These are phyloP conservation scores for Drosophila leonis DNA, from an alignment of 2,888 invertebrate species.

Conservation along the genomic window DNA sequence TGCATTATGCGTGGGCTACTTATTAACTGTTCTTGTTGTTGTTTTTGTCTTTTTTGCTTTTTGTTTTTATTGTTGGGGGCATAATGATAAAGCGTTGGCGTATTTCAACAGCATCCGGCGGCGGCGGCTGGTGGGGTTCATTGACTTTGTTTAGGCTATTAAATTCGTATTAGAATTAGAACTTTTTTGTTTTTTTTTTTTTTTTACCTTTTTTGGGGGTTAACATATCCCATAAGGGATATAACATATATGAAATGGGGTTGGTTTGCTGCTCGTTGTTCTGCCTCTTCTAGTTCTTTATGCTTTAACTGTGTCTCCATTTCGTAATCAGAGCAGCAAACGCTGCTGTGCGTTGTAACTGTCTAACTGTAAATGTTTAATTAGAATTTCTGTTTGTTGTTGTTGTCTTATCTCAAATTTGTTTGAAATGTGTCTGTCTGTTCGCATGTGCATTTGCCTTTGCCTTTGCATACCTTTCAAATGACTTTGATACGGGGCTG, in stretches of 20 bases:
- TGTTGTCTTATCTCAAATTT: constrained; percentile 61
- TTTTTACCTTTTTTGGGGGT: constrained; percentile 55
- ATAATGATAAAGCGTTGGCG: constrained; percentile 46
- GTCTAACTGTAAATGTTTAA: constrained; percentile 57
- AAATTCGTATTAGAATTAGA: constrained; percentile 30
- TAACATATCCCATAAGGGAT: constrained; percentile 22
- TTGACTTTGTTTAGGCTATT: constrained; percentile 44
- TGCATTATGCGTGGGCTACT: constrained; percentile 54
- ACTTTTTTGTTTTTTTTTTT: constrained; percentile 6
- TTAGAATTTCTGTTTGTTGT: constrained; percentile 45
- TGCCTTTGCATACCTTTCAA: constrained; percentile 67
- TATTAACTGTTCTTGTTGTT: constrained; percentile 35
- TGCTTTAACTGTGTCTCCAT: constrained; percentile 43
- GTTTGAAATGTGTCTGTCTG: constrained; percentile 38
- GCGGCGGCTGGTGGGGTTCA: constrained; percentile 40
- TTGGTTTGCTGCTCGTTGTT: constrained; percentile 29
- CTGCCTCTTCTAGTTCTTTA: constrained; percentile 9
- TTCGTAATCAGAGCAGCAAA: constrained; percentile 66
- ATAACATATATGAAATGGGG: constrained; percentile 40
- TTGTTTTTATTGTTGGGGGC: constrained; percentile 9
- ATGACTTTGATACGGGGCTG: constrained; percentile 59
- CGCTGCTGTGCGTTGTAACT: constrained; percentile 38
- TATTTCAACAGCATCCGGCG: constrained; percentile 19
- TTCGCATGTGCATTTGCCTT: constrained; percentile 7
- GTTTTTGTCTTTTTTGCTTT: not conserved